These are phyloP conservation scores for Aegypius monachus DNA, from an alignment of 2,113 vertebrate species.

Conservation along the genomic window DNA sequence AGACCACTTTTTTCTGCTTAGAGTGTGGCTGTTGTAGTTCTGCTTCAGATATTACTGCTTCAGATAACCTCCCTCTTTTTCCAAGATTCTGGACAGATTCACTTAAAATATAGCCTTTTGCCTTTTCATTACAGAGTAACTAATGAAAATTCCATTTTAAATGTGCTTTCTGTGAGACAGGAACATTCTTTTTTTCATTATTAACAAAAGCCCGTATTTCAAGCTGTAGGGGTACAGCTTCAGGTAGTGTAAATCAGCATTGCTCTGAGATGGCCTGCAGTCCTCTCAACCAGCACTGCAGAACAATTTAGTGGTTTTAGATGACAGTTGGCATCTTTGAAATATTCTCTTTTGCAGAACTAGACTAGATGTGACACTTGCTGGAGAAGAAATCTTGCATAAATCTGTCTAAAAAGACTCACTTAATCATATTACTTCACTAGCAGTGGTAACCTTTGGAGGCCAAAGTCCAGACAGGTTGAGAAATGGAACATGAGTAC, in stretches of 20 bases:
- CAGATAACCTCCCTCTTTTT: background rate
- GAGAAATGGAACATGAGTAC: conserved; percentile 74
- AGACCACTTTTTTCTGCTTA: background rate
- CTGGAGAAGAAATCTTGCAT: conserved; percentile 61
- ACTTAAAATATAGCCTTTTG: background rate
- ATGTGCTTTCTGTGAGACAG: background rate
- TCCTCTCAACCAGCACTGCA: conserved; percentile 1
- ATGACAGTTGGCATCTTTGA: conserved; percentile 69
- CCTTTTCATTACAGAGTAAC: background rate
- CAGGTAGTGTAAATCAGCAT: conserved; percentile 44
- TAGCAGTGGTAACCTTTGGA: conserved; percentile 70
- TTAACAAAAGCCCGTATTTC: conserved; percentile 15
- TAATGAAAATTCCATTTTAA: conserved; percentile 32
- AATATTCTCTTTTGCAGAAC: conserved; percentile 60
- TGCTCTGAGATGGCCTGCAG: conserved; percentile 5
- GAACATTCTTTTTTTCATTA: background rate
- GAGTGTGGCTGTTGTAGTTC: background rate
- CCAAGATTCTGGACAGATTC: background rate
- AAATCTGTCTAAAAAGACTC: conserved; percentile 76
- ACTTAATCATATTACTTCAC: conserved; percentile 79
- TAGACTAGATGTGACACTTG: conserved; percentile 65
- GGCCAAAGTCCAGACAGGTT: conserved; percentile 75
- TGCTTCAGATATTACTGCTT: background rate
- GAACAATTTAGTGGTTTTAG: conserved; percentile 63
- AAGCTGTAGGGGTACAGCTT: background rate